Evolutionary conservation across 2,888 invertebrate genomes (phyloP).

Genomic region (Coelinius sp.): DNA sequence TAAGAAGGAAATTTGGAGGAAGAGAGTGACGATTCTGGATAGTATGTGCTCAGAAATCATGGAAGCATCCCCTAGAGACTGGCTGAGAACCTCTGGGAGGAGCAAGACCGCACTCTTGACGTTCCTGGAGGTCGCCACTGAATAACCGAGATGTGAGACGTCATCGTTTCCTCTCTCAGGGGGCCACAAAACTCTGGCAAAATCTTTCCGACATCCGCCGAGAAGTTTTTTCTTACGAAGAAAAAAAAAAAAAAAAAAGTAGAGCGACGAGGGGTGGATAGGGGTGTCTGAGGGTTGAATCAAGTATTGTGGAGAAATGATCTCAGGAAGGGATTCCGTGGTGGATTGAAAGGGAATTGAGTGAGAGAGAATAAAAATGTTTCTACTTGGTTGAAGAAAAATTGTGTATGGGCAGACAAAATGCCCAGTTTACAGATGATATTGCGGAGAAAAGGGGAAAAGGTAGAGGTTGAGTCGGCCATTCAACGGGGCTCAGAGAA

Average conservation of each 20-base stretch:
- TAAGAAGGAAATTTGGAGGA: not conserved
- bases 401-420: conserved; percentile 9
- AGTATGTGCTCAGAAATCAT: conserved; percentile 1
- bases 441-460: conserved; percentile 17
- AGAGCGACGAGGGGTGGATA: not conserved
- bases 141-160: conserved; percentile 34
- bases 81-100: conserved; percentile 5
- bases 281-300: not conserved
- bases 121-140: conserved; percentile 22
- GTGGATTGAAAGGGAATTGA: not conserved
- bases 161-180: conserved; percentile 24
- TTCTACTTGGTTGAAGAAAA: conserved; percentile 18
- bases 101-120: not conserved
- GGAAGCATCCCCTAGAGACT: conserved; percentile 36
- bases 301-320: conserved; percentile 17
- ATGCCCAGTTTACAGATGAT: conserved; percentile 19
- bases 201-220: conserved; percentile 30
- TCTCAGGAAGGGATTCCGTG: conserved; percentile 1
- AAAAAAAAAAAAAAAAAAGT: not conserved
- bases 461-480: conserved; percentile 18
- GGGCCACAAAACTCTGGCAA: conserved; percentile 5
- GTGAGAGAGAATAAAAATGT: conserved; percentile 9
- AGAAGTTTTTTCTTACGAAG: not conserved
- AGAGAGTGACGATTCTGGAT: not conserved
- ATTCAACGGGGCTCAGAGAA: conserved; percentile 26